Evolutionary conservation across 2,888 invertebrate species (phyloP).

Genomic region (Azorinus chamasolen): DNA sequence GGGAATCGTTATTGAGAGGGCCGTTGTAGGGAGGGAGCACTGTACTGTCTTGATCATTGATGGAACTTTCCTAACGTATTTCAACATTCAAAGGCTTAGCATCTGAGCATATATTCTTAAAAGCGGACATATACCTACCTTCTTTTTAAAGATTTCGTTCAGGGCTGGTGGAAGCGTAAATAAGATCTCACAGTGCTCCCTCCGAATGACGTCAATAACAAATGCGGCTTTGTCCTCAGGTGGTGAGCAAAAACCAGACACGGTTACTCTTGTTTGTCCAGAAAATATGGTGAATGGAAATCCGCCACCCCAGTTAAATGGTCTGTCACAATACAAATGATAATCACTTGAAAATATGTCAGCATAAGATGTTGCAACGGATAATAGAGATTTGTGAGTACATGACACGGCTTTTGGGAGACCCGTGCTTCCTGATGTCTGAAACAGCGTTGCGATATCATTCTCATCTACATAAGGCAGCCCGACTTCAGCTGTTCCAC

Average conservation of each 20-base stretch:
- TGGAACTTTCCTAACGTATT: no score
- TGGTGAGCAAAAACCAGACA: conserved; percentile 15
- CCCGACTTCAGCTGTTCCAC: background rate
- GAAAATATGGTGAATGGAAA: conserved; percentile 20
- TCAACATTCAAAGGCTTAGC: no score
- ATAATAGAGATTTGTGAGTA: background rate
- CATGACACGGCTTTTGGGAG: conserved; percentile 35
- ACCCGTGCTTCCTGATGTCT: conserved; percentile 53
- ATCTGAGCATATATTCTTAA: no score
- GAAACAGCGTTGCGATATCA: conserved; percentile 23
- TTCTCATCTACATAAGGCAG: conserved; percentile 11
- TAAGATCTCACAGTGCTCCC: conserved; percentile 10
- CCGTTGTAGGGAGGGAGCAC: no score
- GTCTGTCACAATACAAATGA: conserved; percentile 20
- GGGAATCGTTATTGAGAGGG: no score
- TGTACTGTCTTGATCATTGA: no score
- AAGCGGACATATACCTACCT: conserved; percentile 5
- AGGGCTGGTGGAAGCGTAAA: conserved; percentile 4
- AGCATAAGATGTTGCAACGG: background rate
- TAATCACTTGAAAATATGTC: background rate
- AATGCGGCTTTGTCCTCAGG: conserved; percentile 11
- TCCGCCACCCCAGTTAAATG: conserved; percentile 33
- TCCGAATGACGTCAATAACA: conserved; percentile 16
- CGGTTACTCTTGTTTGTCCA: conserved; percentile 32
- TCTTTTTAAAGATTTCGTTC: background rate